phyloP scores from a whole-genome alignment of 2,113 vertebrate genomes.

The Sisor rabdophorus region DNA sequence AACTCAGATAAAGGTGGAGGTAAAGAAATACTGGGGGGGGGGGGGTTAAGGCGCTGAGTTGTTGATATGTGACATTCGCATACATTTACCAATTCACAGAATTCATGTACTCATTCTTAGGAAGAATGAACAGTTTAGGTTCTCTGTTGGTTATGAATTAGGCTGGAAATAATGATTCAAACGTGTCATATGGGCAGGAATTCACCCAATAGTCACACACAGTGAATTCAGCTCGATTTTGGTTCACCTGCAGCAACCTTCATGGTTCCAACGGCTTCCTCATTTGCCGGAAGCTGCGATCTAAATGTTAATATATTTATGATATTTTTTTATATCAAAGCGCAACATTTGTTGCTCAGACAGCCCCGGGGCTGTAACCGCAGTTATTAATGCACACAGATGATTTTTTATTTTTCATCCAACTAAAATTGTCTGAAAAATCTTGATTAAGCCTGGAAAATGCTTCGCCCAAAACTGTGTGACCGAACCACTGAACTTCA shows the following conservation, averaged over 20 bases:
- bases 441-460: conserved; percentile 26
- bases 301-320: conserved; percentile 22
- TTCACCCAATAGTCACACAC: neutral
- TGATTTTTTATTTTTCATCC: conserved; percentile 21
- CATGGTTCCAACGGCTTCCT: neutral
- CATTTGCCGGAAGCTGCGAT: neutral
- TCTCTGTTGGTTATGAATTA: no score
- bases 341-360: conserved; percentile 12
- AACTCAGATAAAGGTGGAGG: no score
- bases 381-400: neutral
- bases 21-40: no score
- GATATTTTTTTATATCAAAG: conserved; percentile 13
- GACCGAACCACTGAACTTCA: conserved; percentile 7
- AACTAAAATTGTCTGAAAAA: conserved; percentile 29
- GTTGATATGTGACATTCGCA: no score
- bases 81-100: no score
- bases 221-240: no score
- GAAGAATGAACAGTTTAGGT: no score
- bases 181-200: neutral
- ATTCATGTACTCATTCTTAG: no score
- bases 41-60: no score
- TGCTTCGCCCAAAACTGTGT: neutral
- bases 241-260: neutral
- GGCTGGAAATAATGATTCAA: no score
- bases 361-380: conserved; percentile 1